These are phyloP conservation scores for Eolophus roseicapilla DNA, from an alignment of 2,113 vertebrate species.

Conservation along the genomic window DNA sequence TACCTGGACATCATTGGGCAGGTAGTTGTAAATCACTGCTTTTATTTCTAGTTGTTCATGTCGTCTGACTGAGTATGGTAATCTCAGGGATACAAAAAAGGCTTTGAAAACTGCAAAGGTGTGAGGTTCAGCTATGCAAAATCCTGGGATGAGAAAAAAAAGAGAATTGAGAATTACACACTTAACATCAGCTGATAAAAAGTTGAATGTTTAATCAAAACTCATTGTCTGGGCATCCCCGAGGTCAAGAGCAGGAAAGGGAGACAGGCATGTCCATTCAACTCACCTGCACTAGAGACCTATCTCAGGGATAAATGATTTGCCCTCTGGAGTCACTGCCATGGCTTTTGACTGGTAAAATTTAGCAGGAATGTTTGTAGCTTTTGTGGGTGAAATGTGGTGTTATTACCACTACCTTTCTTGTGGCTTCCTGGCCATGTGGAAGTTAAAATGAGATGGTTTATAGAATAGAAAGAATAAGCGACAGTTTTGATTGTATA, in stretches of 20 bases:
- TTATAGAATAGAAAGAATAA: background rate
- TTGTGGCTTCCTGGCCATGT: background rate
- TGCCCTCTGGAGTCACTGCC: background rate
- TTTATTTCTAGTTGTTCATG: constrained; percentile 79
- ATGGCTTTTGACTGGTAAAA: background rate
- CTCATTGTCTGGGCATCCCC: background rate
- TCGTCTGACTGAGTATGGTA: constrained; percentile 79
- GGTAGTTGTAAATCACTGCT: constrained; percentile 83
- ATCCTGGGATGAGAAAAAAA: constrained; percentile 62
- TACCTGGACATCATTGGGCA: background rate
- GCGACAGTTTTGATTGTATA: background rate
- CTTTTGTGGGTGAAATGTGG: background rate
- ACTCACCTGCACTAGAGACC: background rate
- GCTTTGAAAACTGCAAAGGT: constrained; percentile 70
- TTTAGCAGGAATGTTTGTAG: background rate
- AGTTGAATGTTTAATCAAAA: background rate
- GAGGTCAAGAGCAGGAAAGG: background rate
- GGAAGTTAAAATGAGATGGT: background rate
- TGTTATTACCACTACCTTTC: background rate
- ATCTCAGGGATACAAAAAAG: constrained; percentile 77
- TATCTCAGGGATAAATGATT: background rate
- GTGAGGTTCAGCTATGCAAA: constrained; percentile 76
- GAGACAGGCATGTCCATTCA: background rate
- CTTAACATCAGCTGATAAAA: background rate
- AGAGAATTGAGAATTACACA: background rate